phyloP scores from a whole-genome alignment of 2,113 vertebrate genomes.

The Corvus cornix region DNA sequence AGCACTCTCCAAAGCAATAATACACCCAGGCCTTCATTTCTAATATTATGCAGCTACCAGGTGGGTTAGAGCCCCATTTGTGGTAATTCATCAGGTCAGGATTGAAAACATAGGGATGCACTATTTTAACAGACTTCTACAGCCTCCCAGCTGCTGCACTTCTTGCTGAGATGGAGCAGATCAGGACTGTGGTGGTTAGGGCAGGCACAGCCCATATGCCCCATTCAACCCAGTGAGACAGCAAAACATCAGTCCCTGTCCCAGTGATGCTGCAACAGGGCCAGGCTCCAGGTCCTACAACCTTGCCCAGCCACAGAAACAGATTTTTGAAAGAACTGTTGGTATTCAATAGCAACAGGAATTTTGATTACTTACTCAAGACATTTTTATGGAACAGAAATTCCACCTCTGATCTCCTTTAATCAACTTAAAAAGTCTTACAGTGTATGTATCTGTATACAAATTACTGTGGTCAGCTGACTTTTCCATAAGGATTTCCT shows the following conservation, averaged over 20 bases:
- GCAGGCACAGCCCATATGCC: background rate
- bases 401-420: background rate
- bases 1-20: background rate
- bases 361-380: background rate
- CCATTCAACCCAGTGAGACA: rapidly evolving
- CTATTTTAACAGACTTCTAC: background rate
- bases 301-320: background rate
- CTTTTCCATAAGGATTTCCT: background rate
- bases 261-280: rapidly evolving
- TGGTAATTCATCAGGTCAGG: background rate
- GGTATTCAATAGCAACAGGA: background rate
- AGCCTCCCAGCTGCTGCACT: background rate
- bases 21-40: background rate
- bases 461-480: background rate
- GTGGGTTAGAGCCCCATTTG: rapidly evolving
- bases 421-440: background rate
- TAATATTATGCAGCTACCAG: background rate
- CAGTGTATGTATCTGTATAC: rapidly evolving
- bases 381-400: background rate
- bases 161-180: background rate
- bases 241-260: background rate
- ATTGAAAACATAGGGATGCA: background rate
- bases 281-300: background rate
- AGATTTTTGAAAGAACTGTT: background rate
- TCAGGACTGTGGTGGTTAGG: background rate